Conservation (phyloP, 2,113 vertebrate species). For the Cavia aperea region DNA sequence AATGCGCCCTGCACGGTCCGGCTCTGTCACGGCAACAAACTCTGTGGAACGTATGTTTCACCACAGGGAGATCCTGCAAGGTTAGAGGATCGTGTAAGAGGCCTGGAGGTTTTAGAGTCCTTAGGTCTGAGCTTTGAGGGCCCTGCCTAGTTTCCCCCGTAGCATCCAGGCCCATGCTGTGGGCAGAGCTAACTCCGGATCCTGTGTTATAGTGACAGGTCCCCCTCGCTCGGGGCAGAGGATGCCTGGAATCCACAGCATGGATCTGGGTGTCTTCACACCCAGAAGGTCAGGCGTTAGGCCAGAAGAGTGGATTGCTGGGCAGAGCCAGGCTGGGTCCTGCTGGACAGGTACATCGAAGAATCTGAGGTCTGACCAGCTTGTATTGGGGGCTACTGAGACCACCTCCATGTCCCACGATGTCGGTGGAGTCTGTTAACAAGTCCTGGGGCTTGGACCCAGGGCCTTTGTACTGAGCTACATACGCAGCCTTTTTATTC, state of each 20-base stretch:
- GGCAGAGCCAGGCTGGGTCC: not conserved
- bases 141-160: not conserved
- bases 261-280: not conserved
- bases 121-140: not conserved
- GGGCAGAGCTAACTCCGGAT: not conserved
- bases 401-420: not conserved
- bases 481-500: not conserved
- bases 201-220: not conserved
- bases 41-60: not conserved
- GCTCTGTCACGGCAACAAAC: not conserved
- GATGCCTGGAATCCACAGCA: not conserved
- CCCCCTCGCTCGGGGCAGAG: not conserved
- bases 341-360: not conserved
- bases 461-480: not conserved
- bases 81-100: not conserved
- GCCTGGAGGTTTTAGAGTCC: not conserved
- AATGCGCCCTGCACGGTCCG: not conserved
- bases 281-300: not conserved
- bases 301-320: not conserved
- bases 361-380: not conserved
- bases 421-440: not conserved
- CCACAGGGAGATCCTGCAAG: not conserved
- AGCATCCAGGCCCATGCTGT: not conserved
- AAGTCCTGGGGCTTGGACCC: not conserved
- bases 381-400: not conserved